Evolutionary conservation across 1,140 invertebrate genomes (phyloP).

Genomic region (Sarcophaga peregrina): DNA sequence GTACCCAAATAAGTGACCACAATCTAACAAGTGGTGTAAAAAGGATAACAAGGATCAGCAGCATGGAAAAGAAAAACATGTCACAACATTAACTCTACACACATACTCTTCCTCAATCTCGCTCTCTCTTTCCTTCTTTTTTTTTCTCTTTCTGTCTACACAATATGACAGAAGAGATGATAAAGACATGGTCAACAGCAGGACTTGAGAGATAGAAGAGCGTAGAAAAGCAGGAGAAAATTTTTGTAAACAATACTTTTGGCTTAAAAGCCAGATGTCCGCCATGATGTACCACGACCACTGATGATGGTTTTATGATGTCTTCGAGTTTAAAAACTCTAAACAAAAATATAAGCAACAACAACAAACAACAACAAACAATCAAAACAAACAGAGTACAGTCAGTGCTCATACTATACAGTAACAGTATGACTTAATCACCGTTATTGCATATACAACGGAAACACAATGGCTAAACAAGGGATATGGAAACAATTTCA

Average conservation of each 20-base stretch:
- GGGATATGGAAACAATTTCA: neutral
- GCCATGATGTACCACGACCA: neutral
- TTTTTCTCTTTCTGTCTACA: too few relatives aligned
- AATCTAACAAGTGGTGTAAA: slow-evolving; percentile 13
- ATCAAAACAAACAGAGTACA: neutral
- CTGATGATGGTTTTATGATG: slow-evolving; percentile 15
- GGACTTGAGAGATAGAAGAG: too few relatives aligned
- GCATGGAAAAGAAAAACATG: neutral
- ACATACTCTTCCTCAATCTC: too few relatives aligned
- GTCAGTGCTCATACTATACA: neutral
- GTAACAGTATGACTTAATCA: slow-evolving; percentile 45
- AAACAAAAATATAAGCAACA: too few relatives aligned
- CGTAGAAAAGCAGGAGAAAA: neutral
- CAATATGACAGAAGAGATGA: too few relatives aligned
- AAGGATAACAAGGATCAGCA: neutral
- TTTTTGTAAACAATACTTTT: neutral
- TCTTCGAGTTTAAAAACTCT: neutral
- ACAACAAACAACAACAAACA: too few relatives aligned
- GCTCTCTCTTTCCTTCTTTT: too few relatives aligned
- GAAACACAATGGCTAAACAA: slow-evolving; percentile 1
- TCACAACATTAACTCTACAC: neutral
- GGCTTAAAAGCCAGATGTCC: slow-evolving; percentile 4
- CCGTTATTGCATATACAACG: slow-evolving; percentile 29
- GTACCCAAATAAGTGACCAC: neutral
- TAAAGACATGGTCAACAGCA: too few relatives aligned